Percentiles rank a stretch among this genome's conserved stretches.
These are phyloP conservation scores for Malurus melanocephalus DNA, from an alignment of 2,113 vertebrate genomes.

Conservation along the genomic window DNA sequence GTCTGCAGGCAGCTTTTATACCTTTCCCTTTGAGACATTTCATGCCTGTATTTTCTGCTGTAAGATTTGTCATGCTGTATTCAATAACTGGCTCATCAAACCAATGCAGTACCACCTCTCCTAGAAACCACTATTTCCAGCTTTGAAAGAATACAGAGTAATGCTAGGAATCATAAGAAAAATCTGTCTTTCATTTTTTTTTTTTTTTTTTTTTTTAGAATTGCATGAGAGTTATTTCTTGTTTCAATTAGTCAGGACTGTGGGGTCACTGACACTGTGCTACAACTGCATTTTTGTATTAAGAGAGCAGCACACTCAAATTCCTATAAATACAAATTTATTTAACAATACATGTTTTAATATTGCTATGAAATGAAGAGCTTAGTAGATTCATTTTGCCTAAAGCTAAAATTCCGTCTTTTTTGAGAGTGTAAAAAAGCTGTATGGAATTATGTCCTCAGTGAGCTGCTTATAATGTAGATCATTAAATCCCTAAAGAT, in stretches of 20 bases:
- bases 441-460: not conserved
- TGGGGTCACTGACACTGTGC: not conserved
- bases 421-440: not conserved
- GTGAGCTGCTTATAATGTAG: not conserved
- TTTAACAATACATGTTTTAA: not conserved
- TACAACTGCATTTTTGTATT: not conserved
- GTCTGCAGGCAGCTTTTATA: not conserved
- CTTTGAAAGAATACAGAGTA: not conserved
- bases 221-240: not conserved
- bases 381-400: constrained; percentile 25
- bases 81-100: not conserved
- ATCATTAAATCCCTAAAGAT: constrained; percentile 18
- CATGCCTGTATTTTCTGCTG: not conserved
- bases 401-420: not conserved
- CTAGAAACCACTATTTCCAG: not conserved
- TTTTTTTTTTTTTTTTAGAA: not conserved
- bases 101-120: not conserved
- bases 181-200: not conserved
- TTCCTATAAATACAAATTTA: not conserved
- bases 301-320: not conserved
- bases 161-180: not conserved
- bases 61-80: not conserved
- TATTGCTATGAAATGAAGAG: not conserved
- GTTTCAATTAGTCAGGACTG: not conserved
- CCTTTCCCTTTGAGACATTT: not conserved